Base-by-base conservation (phyloP, 2,113 vertebrate genomes). In the Forbesichthys agassizii region DNA sequence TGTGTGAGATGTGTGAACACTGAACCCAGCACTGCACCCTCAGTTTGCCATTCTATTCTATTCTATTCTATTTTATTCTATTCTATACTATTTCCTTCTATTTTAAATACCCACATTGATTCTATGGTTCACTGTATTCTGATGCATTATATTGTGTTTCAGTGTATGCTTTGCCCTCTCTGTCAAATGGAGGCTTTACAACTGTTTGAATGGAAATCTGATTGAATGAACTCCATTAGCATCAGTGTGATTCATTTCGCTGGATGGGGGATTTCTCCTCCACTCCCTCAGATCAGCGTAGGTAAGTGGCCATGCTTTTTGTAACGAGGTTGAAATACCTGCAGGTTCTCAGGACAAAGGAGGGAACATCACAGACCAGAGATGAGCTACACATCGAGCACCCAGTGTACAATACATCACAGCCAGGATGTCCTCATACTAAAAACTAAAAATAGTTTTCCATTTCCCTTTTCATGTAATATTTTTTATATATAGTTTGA, bases 221-320 rank as follows among this genome's bases (percentile, higher is more conserved):
- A 70, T 71, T 74, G 64, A 78, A 72, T 70, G 10, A 62, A 68
- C 60, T 67, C 64, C 13, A 75, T 70, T 68, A 82, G 77, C 70
- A 75, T 69, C 75, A 73, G 36, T 82, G 14, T 46, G 75, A 86
- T 61, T 80, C 64, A 78, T 65, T 75, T 52, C 36, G 74, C 20
- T 73, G 51, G 79, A 75, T 65, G 69, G 61, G 68, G 59, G 36
- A 52, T 64, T 68, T 78, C 13, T 82, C 18, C 64, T 20, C 54
- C 54, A 18, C 16, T 62, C 53, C 61, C 73, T 77, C 52, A 66
- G 27, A 55, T 33, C 71, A 77, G 61, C 65, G 14, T 3, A 59
- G 61, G 68, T 61, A 55, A 42, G 49, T 64, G 64, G 66, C 52
- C 66, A 69, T 20, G 9, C 36, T 53, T 74, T 11, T 16, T 3